phyloP scores from a whole-genome alignment of 1,140 invertebrate species.

The Sitobion miscanthi region DNA sequence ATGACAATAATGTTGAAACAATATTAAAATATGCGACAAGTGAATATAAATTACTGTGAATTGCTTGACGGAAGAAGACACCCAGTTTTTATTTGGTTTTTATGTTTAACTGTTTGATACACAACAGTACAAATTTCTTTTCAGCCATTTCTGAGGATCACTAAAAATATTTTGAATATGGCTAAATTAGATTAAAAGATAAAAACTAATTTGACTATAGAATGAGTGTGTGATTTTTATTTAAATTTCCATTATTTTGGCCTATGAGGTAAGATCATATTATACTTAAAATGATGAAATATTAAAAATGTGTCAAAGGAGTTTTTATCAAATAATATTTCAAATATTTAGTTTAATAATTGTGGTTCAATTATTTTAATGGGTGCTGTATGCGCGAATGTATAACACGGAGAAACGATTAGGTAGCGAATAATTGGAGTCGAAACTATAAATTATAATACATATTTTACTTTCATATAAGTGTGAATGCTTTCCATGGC shows the following conservation, averaged over 20 bases:
- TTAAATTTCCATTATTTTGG: background rate
- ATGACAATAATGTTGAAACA: too few relatives aligned
- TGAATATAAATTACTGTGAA: background rate
- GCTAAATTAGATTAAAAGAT: too few relatives aligned
- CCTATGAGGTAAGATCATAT: background rate
- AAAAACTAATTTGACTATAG: background rate
- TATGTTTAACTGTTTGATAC: background rate
- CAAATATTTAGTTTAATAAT: background rate
- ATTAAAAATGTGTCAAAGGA: background rate
- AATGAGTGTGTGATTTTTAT: too few relatives aligned
- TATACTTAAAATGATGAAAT: background rate
- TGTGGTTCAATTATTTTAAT: background rate
- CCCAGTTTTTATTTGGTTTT: background rate
- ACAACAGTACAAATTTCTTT: background rate
- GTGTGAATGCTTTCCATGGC: background rate
- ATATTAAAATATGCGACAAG: too few relatives aligned
- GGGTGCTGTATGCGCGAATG: too few relatives aligned
- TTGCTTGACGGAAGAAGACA: background rate
- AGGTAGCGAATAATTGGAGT: background rate
- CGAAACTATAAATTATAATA: background rate
- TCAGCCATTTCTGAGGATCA: background rate
- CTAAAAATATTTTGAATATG: too few relatives aligned
- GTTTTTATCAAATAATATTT: background rate
- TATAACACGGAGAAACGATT: background rate
- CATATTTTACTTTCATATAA: background rate